A percentile compares a stretch with the other conserved stretches of the same genome.
Conservation (phyloP, 2,113 vertebrate species). For the Nibea albiflora region DNA sequence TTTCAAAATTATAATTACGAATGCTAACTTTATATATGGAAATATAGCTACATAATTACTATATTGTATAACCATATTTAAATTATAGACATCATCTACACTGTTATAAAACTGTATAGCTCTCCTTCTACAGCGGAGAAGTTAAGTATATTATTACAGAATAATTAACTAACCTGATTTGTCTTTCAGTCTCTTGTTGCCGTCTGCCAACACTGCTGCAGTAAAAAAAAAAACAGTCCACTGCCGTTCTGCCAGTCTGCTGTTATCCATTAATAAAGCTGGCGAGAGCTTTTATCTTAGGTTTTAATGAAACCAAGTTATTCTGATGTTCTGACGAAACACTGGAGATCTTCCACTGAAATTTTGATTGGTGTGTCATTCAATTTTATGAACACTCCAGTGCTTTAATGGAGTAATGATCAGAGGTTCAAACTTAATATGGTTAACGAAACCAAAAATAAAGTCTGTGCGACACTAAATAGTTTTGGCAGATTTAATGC, state of each 20-base stretch:
- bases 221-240: not conserved
- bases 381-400: not conserved
- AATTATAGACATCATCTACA: not conserved
- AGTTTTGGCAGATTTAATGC: not conserved
- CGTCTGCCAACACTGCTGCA: not conserved
- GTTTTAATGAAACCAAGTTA: not conserved
- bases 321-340: constrained; percentile 5
- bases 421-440: not conserved
- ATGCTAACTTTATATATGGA: too few species aligned
- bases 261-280: not conserved
- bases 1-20: not conserved
- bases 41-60: not conserved
- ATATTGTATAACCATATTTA: not conserved
- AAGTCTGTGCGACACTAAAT: not conserved
- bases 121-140: not conserved
- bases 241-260: not conserved
- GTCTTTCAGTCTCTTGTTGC: not conserved
- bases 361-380: constrained; percentile 1
- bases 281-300: not conserved
- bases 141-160: not conserved
- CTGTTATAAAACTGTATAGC: not conserved
- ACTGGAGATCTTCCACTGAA: not conserved
- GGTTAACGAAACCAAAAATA: not conserved
- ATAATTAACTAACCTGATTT: not conserved
- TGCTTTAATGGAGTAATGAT: not conserved